Evolutionary conservation across 2,888 invertebrate species (phyloP), one percentile per base, ranked within the genome.

Genomic region (Pristionchus entomophagus): DNA sequence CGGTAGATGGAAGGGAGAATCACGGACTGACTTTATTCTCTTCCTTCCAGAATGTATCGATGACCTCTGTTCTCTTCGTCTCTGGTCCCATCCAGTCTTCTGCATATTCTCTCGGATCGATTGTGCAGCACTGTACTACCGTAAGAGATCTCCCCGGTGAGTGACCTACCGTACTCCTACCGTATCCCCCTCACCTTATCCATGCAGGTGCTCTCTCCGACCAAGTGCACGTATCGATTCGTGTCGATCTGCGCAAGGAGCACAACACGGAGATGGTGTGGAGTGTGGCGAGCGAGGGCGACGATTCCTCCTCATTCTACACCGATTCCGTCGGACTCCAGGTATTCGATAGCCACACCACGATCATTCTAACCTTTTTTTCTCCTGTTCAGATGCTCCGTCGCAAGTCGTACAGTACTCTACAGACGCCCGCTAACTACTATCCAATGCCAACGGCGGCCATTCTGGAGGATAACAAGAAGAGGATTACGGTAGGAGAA

Each of bases 361-460:
- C 49, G 4, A 49, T 17, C 38, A 78, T 49, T 17, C 77, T 26
- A 69, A 69, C 45, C 45, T 5, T 17, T 29, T 17, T 49, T 32
- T 26, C 32, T 65, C n/a, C n/a, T n/a, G n/a, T 85, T 73, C 86
- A 88, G 86, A 84, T 90, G 38, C 38, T 90, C 5, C 85, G 88
- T 53, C 84, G 90, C 19, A 87, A 89, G 19, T 85, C 84, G 45
- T 87, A 87, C 81, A 26, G 73, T 65, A 62, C 41, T 19, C 32
- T 87, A 12, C 83, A 81, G 14, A 87, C 87, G 6, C 81, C 87
- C 17, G 85, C 88, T 45, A 90, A 90, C 73, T 91, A 90, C 86
- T 91, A 91, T 87, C 91, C 91, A n/a, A 90, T 91, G 91, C 89
- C 91, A 5, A 88, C 90, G 3, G 87, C 89, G 2, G 89, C 88